Conservation (phyloP, 1,140 invertebrate species). For the Colletes latitarsis region DNA sequence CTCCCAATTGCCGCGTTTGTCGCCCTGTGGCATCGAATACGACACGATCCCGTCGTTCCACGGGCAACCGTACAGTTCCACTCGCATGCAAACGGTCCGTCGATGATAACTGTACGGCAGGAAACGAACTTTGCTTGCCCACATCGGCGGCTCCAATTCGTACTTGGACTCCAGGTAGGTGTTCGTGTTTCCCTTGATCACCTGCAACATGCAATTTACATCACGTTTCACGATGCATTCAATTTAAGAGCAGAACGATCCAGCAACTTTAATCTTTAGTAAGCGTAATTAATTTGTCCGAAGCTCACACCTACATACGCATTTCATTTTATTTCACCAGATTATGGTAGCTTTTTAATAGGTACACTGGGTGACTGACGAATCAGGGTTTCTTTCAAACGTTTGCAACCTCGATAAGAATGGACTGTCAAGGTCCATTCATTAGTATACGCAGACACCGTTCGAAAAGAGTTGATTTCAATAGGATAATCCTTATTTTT, state of each 20-base stretch:
- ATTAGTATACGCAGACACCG: too few species aligned
- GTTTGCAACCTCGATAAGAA: too few species aligned
- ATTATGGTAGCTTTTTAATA: too few species aligned
- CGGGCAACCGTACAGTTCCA: constrained; percentile 90
- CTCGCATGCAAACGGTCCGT: constrained; percentile 92
- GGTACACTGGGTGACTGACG: too few species aligned
- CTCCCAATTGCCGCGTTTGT: constrained; percentile 90
- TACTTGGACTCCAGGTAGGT: constrained; percentile 90
- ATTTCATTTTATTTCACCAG: too few species aligned
- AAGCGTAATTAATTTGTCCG: too few species aligned
- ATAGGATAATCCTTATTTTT: too few species aligned
- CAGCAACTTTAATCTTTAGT: too few species aligned
- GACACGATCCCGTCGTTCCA: constrained; percentile 84
- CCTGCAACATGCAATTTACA: constrained; percentile 82
- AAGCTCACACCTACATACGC: too few species aligned
- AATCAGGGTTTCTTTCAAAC: too few species aligned
- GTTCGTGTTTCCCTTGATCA: constrained; percentile 90
- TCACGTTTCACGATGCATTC: constrained; percentile 14
- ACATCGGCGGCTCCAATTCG: constrained; percentile 88
- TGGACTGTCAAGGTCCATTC: too few species aligned
- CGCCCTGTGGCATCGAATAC: constrained; percentile 85
- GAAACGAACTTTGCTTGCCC: constrained; percentile 90
- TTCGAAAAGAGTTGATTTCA: too few species aligned
- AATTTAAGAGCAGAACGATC: background rate
- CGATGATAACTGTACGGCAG: constrained; percentile 91